These are phyloP conservation scores for Monomorium pharaonis DNA, from an alignment of 1,140 invertebrate species.

Conservation along the genomic window DNA sequence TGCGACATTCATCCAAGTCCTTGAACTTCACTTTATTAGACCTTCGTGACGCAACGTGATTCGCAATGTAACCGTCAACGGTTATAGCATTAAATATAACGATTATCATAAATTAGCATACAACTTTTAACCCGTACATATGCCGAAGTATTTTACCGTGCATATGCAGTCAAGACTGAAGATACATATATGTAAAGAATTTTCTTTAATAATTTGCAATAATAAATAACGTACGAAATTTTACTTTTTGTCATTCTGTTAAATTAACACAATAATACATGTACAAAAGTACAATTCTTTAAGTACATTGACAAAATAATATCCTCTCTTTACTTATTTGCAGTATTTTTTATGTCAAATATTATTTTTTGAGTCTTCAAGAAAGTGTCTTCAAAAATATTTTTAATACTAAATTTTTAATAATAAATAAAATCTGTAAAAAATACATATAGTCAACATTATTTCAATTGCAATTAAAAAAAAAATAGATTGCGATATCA, in stretches of 20 bases:
- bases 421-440: neutral
- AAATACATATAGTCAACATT: neutral
- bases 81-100: slow-evolving; percentile 24
- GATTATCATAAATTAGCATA: slow-evolving; percentile 53
- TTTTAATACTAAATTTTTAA: neutral
- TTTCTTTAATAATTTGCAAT: neutral
- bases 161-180: neutral
- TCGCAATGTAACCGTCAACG: neutral
- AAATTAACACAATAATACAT: neutral
- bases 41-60: slow-evolving; percentile 6
- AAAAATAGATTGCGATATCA: neutral
- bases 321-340: neutral
- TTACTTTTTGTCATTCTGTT: neutral
- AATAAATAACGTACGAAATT: neutral
- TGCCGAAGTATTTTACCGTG: neutral
- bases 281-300: neutral
- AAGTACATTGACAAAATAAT: neutral
- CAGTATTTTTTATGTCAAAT: neutral
- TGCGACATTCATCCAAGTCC: slow-evolving; percentile 29
- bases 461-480: neutral
- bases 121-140: neutral
- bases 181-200: neutral
- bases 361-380: neutral
- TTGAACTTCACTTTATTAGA: slow-evolving; percentile 43
- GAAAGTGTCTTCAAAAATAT: neutral